phyloP scores from a whole-genome alignment of 2,113 vertebrate genomes.

The Sceloporus undulatus region DNA sequence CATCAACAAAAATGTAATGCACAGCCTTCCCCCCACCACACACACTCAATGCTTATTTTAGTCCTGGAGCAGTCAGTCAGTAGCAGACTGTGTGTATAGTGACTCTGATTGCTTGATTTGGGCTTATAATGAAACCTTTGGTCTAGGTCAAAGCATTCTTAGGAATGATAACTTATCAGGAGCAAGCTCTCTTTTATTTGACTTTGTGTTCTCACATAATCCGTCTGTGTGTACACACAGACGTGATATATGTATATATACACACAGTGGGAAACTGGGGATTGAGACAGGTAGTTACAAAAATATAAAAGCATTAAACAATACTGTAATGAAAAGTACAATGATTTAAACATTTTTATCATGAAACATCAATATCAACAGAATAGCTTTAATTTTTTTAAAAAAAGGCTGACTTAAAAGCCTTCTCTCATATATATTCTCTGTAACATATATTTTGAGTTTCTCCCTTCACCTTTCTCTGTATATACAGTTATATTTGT shows the following conservation, averaged over 20 bases:
- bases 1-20: constrained; percentile 44
- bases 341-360: not conserved
- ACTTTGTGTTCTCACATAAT: not conserved
- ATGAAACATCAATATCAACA: no score
- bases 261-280: not conserved
- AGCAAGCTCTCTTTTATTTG: not conserved
- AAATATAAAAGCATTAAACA: not conserved
- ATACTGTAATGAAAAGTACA: not conserved
- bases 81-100: rapidly evolving
- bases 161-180: not conserved
- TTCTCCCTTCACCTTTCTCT: no score
- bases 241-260: not conserved
- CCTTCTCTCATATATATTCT: not conserved
- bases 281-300: not conserved
- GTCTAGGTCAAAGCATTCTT: constrained; percentile 15
- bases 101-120: constrained; percentile 37
- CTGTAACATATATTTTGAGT: no score
- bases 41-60: constrained; percentile 62
- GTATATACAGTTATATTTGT: no score
- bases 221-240: not conserved
- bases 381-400: not conserved
- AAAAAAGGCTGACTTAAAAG: not conserved
- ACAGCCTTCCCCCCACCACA: no score
- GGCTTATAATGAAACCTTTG: constrained; percentile 51
- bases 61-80: constrained; percentile 33